These are phyloP conservation scores for Salticus scenicus DNA, from an alignment of 2,888 invertebrate species.

Conservation along the genomic window DNA sequence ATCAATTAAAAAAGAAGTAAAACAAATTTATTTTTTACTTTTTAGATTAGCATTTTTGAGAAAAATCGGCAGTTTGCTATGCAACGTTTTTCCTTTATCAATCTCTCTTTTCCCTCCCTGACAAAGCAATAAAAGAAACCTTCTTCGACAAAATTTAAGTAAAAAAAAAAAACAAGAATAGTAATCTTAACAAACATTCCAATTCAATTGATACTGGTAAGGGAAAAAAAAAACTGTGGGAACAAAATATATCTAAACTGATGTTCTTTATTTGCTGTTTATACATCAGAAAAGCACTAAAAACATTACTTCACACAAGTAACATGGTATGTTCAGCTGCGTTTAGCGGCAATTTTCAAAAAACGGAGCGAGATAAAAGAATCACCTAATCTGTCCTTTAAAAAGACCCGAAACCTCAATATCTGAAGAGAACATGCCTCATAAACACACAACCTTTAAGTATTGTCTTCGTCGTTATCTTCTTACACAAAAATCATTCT, in stretches of 20 bases:
- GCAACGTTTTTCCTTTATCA: too few relatives aligned
- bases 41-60: too few relatives aligned
- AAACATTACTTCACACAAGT: not conserved
- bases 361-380: not conserved
- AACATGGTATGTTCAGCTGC: not conserved
- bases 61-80: too few relatives aligned
- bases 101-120: too few relatives aligned
- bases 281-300: not conserved
- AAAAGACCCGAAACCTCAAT: not conserved
- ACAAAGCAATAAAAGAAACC: too few relatives aligned
- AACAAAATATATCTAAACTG: not conserved
- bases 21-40: too few relatives aligned
- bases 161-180: too few relatives aligned
- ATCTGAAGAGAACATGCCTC: not conserved
- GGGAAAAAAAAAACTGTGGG: constrained; percentile 9
- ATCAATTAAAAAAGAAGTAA: too few relatives aligned
- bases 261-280: constrained; percentile 10
- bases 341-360: not conserved
- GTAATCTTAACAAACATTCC: too few relatives aligned
- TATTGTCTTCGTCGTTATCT: constrained; percentile 5
- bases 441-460: not conserved
- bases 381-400: not conserved
- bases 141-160: too few relatives aligned
- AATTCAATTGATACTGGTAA: too few relatives aligned
- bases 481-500: not conserved